phyloP scores from a whole-genome alignment of 2,113 vertebrate species.

The Chaenocephalus aceratus region DNA sequence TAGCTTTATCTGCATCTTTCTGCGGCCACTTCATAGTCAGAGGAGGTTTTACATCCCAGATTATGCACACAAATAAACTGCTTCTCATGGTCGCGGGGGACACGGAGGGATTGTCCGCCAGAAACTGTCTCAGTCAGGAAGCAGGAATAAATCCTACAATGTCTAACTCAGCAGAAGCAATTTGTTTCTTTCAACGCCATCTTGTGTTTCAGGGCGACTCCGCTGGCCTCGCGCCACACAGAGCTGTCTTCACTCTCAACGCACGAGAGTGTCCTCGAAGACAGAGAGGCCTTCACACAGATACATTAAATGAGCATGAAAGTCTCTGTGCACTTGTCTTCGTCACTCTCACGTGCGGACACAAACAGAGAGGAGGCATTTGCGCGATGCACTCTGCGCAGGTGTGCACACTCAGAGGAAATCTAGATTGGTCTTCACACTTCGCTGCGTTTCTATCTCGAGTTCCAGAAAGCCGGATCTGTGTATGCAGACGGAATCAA shows the following conservation, averaged over 20 bases:
- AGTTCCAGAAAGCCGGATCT: constrained; percentile 51
- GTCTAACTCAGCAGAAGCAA: constrained; percentile 57
- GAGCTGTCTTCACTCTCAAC: constrained; percentile 23
- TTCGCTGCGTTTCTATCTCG: constrained; percentile 53
- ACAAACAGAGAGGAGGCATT: background rate
- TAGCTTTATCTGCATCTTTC: background rate
- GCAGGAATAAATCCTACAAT: constrained; percentile 54
- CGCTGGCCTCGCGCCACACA: constrained; percentile 37
- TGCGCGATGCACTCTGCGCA: constrained; percentile 42
- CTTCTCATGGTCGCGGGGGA: constrained; percentile 8
- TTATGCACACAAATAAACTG: constrained; percentile 41
- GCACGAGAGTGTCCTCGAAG: constrained; percentile 29
- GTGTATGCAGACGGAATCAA: constrained; percentile 27
- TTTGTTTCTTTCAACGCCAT: constrained; percentile 61
- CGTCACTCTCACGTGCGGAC: background rate
- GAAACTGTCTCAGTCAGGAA: constrained; percentile 12
- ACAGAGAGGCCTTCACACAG: constrained; percentile 4
- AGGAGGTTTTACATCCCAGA: constrained; percentile 18
- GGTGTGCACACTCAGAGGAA: constrained; percentile 38
- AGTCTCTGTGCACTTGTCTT: background rate
- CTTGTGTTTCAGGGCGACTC: constrained; percentile 64
- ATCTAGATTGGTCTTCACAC: constrained; percentile 51
- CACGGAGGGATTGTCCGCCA: constrained; percentile 35
- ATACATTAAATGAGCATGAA: background rate
- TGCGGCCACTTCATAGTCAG: constrained; percentile 10